Percentiles rank a stretch among this genome's conserved stretches.
phyloP scores from a whole-genome alignment of 2,113 vertebrate species.

The Rhea pennata region DNA sequence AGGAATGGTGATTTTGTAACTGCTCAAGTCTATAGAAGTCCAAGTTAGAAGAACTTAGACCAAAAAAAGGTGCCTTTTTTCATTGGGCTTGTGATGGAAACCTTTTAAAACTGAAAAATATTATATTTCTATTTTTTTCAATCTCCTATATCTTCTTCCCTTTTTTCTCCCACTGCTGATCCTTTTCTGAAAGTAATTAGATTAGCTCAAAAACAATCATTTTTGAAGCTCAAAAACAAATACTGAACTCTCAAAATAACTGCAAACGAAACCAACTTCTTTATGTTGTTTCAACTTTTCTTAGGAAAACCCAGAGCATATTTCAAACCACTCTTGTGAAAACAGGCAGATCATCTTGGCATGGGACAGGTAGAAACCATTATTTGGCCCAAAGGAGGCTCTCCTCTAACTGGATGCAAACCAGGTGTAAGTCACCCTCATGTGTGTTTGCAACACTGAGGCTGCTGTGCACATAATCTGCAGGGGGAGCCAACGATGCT shows the following conservation, averaged over 20 bases:
- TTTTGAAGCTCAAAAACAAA: neutral
- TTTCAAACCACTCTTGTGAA: neutral
- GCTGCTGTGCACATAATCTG: neutral
- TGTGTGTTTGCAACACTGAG: fast-evolving
- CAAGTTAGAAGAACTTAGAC: neutral
- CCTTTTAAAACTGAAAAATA: neutral
- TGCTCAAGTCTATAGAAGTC: neutral
- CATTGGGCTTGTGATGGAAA: neutral
- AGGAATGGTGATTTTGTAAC: neutral
- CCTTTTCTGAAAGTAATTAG: neutral
- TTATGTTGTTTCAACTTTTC: neutral
- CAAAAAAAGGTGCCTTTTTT: neutral
- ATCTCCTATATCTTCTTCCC: neutral
- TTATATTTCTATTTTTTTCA: neutral
- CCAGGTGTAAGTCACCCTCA: fast-evolving
- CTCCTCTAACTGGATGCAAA: fast-evolving
- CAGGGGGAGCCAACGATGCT: neutral
- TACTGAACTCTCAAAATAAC: neutral
- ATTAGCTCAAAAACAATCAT: neutral
- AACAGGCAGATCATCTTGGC: neutral
- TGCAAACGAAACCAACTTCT: neutral
- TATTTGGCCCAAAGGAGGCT: neutral
- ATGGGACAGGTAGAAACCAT: neutral
- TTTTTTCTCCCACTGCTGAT: neutral
- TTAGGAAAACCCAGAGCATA: neutral